Percentiles rank a stretch among this genome's conserved stretches.
phyloP scores from a whole-genome alignment of 37 sponge, comb jelly and placozoan species.

The Axinella damicornis region DNA sequence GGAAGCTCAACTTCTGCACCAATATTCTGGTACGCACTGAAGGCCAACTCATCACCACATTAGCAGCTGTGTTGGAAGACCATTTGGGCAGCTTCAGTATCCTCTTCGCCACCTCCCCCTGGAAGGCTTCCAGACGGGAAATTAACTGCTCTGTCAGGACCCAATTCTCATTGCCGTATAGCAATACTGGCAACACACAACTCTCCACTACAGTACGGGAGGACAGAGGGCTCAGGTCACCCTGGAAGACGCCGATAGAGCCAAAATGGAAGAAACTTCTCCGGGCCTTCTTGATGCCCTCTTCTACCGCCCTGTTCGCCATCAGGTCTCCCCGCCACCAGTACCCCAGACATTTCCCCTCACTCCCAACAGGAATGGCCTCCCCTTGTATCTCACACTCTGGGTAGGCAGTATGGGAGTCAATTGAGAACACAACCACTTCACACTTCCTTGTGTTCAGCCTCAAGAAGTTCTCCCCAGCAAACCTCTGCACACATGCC shows the following conservation, averaged over 20 bases:
- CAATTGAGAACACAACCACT: neutral
- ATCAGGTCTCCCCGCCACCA: neutral
- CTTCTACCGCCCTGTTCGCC: neutral
- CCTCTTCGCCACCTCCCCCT: neutral
- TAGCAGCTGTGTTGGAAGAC: neutral
- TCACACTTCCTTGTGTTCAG: neutral
- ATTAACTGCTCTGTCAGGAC: neutral
- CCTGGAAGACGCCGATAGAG: neutral
- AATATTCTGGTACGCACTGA: neutral
- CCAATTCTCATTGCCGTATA: slow-evolving; percentile 14
- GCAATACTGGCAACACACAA: neutral
- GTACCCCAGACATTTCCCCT: neutral
- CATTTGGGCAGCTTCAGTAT: neutral
- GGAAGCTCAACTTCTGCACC: too few species aligned
- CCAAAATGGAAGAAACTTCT: neutral
- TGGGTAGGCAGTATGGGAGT: neutral
- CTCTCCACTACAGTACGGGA: neutral
- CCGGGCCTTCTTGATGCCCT: neutral
- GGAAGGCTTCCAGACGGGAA: neutral
- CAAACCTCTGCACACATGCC: neutral
- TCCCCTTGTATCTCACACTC: neutral
- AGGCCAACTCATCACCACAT: neutral
- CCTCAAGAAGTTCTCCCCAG: neutral
- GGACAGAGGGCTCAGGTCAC: neutral
- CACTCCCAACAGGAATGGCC: too few species aligned